Conservation (phyloP, 2,888 invertebrate genomes). For the Mesorhabditis spiculigera region DNA sequence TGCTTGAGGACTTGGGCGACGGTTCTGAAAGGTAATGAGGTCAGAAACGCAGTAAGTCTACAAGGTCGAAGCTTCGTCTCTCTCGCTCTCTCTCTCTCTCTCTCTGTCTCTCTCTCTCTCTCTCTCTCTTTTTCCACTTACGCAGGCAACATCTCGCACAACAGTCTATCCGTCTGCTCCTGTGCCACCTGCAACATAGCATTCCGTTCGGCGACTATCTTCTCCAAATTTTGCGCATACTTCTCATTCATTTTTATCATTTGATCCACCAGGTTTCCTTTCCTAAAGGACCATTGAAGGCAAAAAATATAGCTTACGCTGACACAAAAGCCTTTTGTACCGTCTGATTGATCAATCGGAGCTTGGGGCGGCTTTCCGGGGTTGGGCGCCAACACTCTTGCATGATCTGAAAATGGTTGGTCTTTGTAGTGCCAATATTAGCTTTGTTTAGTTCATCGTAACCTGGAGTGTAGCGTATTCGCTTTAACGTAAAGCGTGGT, state of each 20-base stretch:
- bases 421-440: no score
- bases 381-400: constrained; percentile 31
- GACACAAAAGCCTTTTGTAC: constrained; percentile 15
- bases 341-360: constrained; percentile 25
- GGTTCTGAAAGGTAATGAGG: constrained; percentile 23
- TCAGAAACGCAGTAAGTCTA: constrained; percentile 6
- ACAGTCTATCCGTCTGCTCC: constrained; percentile 38
- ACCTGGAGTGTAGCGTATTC: no score
- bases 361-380: constrained; percentile 32
- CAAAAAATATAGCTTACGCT: constrained; percentile 11
- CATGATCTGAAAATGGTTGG: background rate
- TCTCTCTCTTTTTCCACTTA: constrained; percentile 17
- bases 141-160: constrained; percentile 53
- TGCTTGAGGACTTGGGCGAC: constrained; percentile 46
- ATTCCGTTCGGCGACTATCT: constrained; percentile 43
- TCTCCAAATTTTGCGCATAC: constrained; percentile 50
- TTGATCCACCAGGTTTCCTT: constrained; percentile 56
- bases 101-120: no score
- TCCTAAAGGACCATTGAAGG: constrained; percentile 19
- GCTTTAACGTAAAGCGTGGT: no score
- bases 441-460: no score
- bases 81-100: no score
- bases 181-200: constrained; percentile 41
- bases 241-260: constrained; percentile 54
- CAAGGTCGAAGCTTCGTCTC: background rate